Base-by-base conservation (phyloP, 2,888 invertebrate genomes). In the Euplexia lucipara region DNA sequence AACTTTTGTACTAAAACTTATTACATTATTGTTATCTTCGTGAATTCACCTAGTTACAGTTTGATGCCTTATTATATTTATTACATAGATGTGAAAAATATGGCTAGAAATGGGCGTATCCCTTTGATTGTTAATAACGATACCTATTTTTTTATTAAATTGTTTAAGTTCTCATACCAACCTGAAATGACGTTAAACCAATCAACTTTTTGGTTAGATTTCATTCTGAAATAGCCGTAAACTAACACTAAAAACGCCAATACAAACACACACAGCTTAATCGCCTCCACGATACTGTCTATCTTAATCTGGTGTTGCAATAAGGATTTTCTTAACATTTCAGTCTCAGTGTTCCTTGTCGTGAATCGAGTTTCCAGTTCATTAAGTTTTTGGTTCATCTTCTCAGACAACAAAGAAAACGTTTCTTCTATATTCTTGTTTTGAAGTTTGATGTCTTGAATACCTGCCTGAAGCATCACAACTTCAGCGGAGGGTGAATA, bases 341-440 rank as follows among this genome's bases (percentile, higher is more conserved):
- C 1, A 4, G 20, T n/a, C 8, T 68, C 35, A 5, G 30, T 30
- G 16, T 64, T 37, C 8, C 20, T 57, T 2, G 30, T 12, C 18
- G 7, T 64, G 3, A 58, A 22, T 8, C 44, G 22, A n/a, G 3
- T 37, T 58, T 64, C 64, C 9, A 69, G 7, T 18, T 8, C 5
- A 12, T 64, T 35, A 32, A 69, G 58, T 58, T 69, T 64, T 12
- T 16, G 22, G 2, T 8, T 10, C 37, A 69, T 39, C 3, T 18
- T 70, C 8, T 69, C 69, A 0, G 35, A 32, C 16, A 64, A 18
- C 9, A 35, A 14, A 0, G 69, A 32, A 14, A 45, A 8, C 32
- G 45, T 61, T 30, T 16, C 16, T 39, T 58, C 69, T 0, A 64
- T 22, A 7, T 44, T 45, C 59, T 44, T 45, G n/a, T 69, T 64